Conservation (phyloP, 1,140 invertebrate species). For the Geopemphigus sp. region DNA sequence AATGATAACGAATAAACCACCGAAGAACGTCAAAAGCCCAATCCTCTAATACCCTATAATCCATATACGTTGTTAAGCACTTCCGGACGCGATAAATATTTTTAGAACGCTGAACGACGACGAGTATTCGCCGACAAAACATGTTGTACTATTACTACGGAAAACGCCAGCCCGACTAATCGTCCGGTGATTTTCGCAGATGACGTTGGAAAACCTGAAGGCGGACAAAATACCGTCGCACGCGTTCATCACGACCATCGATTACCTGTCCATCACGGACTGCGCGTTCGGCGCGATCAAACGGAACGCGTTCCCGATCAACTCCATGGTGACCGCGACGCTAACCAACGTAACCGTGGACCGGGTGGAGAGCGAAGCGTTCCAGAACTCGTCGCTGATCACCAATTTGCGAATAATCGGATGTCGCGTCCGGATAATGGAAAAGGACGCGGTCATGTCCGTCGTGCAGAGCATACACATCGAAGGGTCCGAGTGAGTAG, state of each 20-base stretch:
- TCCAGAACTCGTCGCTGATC: background rate
- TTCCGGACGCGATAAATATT: no score
- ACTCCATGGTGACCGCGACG: background rate
- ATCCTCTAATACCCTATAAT: no score
- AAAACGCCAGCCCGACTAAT: no score
- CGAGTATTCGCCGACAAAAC: no score
- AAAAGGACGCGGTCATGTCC: background rate
- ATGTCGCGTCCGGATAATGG: background rate
- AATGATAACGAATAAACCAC: no score
- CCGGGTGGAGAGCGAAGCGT: background rate
- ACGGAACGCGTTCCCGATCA: background rate
- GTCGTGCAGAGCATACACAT: background rate
- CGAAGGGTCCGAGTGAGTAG: slow-evolving; percentile 31
- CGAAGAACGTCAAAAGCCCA: no score
- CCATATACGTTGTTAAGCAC: no score
- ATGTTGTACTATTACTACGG: no score
- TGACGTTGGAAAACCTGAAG: slow-evolving; percentile 14
- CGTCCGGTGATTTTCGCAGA: no score
- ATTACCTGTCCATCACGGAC: background rate
- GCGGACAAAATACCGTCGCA: background rate
- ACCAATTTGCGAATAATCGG: background rate
- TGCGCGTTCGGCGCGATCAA: background rate
- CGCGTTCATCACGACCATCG: slow-evolving; percentile 17
- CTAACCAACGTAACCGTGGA: slow-evolving; percentile 8
- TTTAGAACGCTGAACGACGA: no score